Conservation (phyloP, 2,888 invertebrate genomes). For the Mycalesis mineus region DNA sequence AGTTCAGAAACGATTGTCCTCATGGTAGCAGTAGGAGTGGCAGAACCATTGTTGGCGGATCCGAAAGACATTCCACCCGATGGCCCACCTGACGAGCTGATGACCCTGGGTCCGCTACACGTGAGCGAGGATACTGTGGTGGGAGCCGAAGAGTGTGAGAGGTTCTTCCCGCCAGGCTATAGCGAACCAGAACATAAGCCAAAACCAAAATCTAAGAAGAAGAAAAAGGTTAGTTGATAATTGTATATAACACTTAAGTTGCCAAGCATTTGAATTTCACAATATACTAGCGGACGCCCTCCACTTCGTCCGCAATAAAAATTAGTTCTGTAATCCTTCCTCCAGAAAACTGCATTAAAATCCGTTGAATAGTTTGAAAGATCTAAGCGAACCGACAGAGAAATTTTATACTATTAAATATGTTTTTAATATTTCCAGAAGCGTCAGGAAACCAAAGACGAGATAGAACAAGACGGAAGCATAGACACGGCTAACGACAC, state of each 20-base stretch:
- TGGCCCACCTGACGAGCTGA: constrained; percentile 81
- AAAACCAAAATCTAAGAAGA: constrained; percentile 70
- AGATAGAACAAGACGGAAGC: constrained; percentile 39
- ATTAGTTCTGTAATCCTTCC: too few relatives aligned
- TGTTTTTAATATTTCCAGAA: constrained; percentile 42
- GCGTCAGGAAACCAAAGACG: constrained; percentile 59
- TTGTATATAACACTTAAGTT: too few relatives aligned
- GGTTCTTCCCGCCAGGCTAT: constrained; percentile 84
- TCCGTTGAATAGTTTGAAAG: too few relatives aligned
- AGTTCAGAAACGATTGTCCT: constrained; percentile 84
- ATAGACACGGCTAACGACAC: constrained; percentile 40
- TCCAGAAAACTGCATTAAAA: too few relatives aligned
- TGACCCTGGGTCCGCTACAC: constrained; percentile 82
- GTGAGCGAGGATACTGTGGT: constrained; percentile 81
- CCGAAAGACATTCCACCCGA: constrained; percentile 79
- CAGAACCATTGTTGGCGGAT: constrained; percentile 81
- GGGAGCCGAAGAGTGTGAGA: constrained; percentile 80
- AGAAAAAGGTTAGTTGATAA: constrained; percentile 62
- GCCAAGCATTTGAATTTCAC: too few relatives aligned
- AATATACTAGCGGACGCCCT: too few relatives aligned
- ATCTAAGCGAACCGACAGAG: too few relatives aligned
- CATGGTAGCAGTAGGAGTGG: constrained; percentile 81
- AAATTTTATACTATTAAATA: too few relatives aligned
- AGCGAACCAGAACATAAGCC: constrained; percentile 71
- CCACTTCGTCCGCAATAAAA: too few relatives aligned